Evolutionary conservation across 2,888 invertebrate species (phyloP).

Genomic region (Apotomis betuletana): DNA sequence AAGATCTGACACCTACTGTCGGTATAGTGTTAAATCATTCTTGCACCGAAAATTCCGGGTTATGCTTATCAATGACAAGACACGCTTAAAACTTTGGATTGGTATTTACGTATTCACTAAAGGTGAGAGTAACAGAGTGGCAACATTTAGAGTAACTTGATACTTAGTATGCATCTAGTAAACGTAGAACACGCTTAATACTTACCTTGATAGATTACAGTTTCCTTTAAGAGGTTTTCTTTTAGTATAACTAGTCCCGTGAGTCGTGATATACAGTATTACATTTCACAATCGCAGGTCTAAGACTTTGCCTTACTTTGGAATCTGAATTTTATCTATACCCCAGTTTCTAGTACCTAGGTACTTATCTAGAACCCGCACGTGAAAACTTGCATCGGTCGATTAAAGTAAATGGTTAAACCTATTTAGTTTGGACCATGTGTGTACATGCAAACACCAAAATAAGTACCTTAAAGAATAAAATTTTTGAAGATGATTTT

Average conservation of each 20-base stretch:
- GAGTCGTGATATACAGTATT: conserved; percentile 11
- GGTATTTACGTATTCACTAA: too few species aligned
- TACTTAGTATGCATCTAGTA: too few species aligned
- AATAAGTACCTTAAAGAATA: not conserved
- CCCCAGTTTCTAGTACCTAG: conserved; percentile 7
- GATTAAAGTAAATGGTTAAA: conserved; percentile 6
- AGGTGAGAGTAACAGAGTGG: too few species aligned
- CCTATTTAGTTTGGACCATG: not conserved
- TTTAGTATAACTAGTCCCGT: conserved; percentile 11
- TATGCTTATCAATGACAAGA: too few species aligned
- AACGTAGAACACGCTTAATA: not conserved
- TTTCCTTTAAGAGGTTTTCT: conserved; percentile 11
- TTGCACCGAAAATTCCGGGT: too few species aligned
- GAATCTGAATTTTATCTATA: conserved; percentile 27
- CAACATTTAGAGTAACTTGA: too few species aligned
- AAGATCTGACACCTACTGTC: too few species aligned
- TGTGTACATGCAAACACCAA: not conserved
- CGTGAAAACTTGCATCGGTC: conserved; percentile 20
- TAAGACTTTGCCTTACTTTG: conserved; percentile 9
- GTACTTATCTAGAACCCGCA: not conserved
- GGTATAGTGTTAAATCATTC: too few species aligned
- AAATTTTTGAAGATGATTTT: too few species aligned
- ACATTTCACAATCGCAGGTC: conserved; percentile 19
- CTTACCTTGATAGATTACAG: conserved; percentile 2
- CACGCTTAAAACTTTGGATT: too few species aligned